These are phyloP conservation scores for Gobio occitaniae DNA, from an alignment of 2,797 vertebrate genomes.

Conservation along the genomic window DNA sequence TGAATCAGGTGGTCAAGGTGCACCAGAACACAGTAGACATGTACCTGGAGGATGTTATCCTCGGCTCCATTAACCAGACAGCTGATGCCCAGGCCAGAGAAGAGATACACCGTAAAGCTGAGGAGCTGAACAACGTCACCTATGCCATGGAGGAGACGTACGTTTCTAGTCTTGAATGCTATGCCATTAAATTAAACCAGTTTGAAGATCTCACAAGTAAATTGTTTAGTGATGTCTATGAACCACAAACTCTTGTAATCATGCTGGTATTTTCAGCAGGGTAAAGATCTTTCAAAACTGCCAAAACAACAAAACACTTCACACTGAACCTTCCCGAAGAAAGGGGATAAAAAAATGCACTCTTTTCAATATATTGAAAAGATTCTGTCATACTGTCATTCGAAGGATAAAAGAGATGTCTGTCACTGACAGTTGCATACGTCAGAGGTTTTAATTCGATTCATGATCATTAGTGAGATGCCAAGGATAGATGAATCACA, in stretches of 20 bases:
- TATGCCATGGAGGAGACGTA: slow-evolving; percentile 89
- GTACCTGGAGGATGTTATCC: slow-evolving; percentile 91
- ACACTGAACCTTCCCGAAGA: background rate
- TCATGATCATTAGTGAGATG: background rate
- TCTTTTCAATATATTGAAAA: background rate
- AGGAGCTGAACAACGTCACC: slow-evolving; percentile 87
- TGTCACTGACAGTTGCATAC: background rate
- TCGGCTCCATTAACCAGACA: slow-evolving; percentile 77
- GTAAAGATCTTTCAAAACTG: background rate
- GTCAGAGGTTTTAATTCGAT: background rate
- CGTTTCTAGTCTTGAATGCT: slow-evolving; percentile 9
- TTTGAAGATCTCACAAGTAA: background rate
- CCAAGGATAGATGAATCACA: background rate
- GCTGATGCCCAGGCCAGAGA: slow-evolving; percentile 87
- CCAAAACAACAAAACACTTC: background rate
- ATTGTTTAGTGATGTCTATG: background rate
- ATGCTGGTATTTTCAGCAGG: background rate
- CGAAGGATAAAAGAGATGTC: background rate
- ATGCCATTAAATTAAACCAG: background rate
- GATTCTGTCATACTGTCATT: background rate
- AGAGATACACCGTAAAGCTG: slow-evolving; percentile 84
- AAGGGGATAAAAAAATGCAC: background rate
- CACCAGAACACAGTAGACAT: slow-evolving; percentile 89
- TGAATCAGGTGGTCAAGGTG: slow-evolving; percentile 86
- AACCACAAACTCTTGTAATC: background rate